Evolutionary conservation across 2,113 vertebrate species (phyloP).

Genomic region (Prolemur simus): DNA sequence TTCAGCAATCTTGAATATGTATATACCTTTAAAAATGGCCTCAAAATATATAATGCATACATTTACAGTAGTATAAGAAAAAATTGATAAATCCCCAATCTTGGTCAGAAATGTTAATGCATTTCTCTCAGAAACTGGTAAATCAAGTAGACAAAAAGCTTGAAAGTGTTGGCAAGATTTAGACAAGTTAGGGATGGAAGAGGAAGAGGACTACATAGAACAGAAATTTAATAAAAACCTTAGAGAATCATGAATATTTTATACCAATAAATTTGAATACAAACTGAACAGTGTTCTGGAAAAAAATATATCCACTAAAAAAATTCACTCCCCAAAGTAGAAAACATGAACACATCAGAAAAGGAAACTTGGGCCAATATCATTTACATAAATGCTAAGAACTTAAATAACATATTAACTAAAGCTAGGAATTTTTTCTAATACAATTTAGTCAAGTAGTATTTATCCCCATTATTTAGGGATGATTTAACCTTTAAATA

Average conservation of each 20-base stretch:
- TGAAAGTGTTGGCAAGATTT: neutral
- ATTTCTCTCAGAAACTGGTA: neutral
- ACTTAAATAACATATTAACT: neutral
- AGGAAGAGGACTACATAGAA: neutral
- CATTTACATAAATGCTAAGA: neutral
- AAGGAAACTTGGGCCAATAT: neutral
- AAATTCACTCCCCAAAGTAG: neutral
- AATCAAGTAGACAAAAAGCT: neutral
- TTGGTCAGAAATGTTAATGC: neutral
- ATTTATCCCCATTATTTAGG: neutral
- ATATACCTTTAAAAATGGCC: neutral
- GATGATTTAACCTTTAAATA: conserved; percentile 2
- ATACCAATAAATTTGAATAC: neutral
- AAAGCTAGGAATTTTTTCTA: neutral
- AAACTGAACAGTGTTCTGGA: neutral
- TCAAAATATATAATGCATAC: neutral
- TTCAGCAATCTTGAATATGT: neutral
- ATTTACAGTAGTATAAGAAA: neutral
- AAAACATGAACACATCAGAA: neutral
- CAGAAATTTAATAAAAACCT: neutral
- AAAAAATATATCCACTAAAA: neutral
- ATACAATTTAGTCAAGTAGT: neutral
- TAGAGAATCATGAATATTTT: neutral
- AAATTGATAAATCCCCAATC: neutral
- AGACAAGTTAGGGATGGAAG: neutral